A percentile compares a stretch with the other conserved stretches of the same genome.
Conservation (phyloP, 2,888 invertebrate genomes). For the Synergus umbraculus region DNA sequence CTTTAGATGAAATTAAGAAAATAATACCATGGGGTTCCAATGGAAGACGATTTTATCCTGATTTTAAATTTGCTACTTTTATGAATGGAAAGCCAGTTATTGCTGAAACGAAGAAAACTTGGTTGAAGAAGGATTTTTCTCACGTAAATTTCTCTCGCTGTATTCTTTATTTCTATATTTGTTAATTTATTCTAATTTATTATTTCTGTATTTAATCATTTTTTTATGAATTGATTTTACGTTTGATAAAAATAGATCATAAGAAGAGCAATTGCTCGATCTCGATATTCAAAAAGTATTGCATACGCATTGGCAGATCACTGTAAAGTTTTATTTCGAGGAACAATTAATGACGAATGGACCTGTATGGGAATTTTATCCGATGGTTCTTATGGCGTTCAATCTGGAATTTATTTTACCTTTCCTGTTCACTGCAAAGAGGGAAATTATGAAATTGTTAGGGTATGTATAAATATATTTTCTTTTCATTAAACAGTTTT, state of each 20-base stretch:
- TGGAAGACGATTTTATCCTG: constrained; percentile 46
- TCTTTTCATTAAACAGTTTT: constrained; percentile 17
- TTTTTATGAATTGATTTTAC: background rate
- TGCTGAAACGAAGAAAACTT: constrained; percentile 43
- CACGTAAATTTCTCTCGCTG: constrained; percentile 42
- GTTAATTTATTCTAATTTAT: too few species aligned
- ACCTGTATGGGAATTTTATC: constrained; percentile 57
- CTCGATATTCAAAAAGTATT: constrained; percentile 41
- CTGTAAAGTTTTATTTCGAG: constrained; percentile 55
- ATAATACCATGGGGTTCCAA: constrained; percentile 60
- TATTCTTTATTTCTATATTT: background rate
- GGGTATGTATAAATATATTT: constrained; percentile 47
- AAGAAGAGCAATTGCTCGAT: constrained; percentile 20
- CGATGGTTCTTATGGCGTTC: constrained; percentile 55
- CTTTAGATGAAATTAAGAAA: constrained; percentile 55
- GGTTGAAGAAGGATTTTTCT: constrained; percentile 52
- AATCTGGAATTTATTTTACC: constrained; percentile 54
- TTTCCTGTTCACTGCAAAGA: constrained; percentile 56
- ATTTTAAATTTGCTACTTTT: constrained; percentile 55
- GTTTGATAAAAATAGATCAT: constrained; percentile 42
- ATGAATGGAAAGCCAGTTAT: constrained; percentile 36
- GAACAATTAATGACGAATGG: constrained; percentile 56
- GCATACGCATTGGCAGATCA: constrained; percentile 55
- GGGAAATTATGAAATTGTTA: constrained; percentile 53
- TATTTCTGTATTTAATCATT: background rate